Evolutionary conservation across 1,140 invertebrate species (phyloP).

Genomic region (Lerema accius): DNA sequence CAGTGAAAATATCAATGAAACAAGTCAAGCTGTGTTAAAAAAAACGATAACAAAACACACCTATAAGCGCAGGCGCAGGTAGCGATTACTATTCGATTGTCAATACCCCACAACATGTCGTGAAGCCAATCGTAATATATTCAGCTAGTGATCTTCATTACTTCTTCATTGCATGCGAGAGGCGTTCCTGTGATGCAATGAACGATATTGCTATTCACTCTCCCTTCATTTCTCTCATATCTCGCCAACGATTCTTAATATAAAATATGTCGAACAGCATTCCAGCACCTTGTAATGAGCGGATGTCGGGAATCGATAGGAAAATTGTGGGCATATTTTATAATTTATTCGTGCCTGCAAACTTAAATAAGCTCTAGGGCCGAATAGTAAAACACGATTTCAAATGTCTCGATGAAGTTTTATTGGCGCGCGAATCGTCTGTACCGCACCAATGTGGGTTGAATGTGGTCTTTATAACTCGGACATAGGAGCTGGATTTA

Average conservation of each 20-base stretch:
- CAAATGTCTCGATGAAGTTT: slow-evolving; percentile 35
- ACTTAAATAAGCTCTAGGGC: slow-evolving; percentile 46
- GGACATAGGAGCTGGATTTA: slow-evolving; percentile 68
- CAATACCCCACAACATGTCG: not conserved
- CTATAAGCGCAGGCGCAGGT: too few species aligned
- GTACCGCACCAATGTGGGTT: slow-evolving; percentile 54
- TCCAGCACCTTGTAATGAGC: slow-evolving; percentile 77
- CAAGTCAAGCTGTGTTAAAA: too few species aligned
- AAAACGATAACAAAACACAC: too few species aligned
- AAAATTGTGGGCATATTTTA: slow-evolving; percentile 74
- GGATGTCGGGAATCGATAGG: slow-evolving; percentile 74
- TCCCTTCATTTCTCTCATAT: slow-evolving; percentile 42
- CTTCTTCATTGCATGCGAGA: not conserved
- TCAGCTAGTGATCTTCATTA: not conserved
- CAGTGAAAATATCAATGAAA: too few species aligned
- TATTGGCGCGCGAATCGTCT: slow-evolving; percentile 46
- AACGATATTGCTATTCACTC: slow-evolving; percentile 14
- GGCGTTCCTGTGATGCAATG: not conserved
- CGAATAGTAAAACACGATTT: slow-evolving; percentile 48
- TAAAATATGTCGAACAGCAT: slow-evolving; percentile 71
- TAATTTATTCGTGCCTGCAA: slow-evolving; percentile 46
- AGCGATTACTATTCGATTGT: not conserved
- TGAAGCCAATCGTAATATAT: not conserved
- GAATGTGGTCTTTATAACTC: slow-evolving; percentile 64
- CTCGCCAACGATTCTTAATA: slow-evolving; percentile 55